Conservation (phyloP, 2,888 invertebrate genomes). For the Parnassius apollo region DNA sequence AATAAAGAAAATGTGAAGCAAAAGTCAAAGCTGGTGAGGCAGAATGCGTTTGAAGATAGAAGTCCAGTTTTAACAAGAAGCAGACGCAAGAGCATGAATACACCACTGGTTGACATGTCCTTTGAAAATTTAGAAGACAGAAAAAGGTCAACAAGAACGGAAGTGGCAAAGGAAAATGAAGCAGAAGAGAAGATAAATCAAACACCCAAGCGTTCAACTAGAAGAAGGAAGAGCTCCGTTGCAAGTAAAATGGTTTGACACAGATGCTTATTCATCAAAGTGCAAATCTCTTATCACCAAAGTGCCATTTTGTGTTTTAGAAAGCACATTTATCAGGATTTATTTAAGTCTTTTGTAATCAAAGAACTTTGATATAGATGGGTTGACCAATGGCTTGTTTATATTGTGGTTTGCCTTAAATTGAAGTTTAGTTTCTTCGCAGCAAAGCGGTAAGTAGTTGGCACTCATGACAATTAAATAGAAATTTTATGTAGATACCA, state of each 20-base stretch:
- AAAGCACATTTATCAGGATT: too few relatives aligned
- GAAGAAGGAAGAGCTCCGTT: conserved; percentile 34
- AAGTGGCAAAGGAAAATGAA: conserved; percentile 40
- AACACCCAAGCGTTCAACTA: conserved; percentile 38
- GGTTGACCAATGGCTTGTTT: too few relatives aligned
- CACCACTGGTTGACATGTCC: conserved; percentile 28
- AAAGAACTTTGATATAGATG: too few relatives aligned
- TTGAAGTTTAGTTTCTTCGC: too few relatives aligned
- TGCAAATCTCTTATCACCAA: not conserved
- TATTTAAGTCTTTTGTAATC: too few relatives aligned
- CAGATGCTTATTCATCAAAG: not conserved
- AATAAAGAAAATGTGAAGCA: conserved; percentile 43
- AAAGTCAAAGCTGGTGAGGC: conserved; percentile 43
- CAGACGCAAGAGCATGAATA: conserved; percentile 47
- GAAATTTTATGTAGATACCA: too few relatives aligned
- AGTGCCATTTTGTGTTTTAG: not conserved
- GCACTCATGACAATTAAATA: too few relatives aligned
- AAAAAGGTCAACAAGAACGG: conserved; percentile 2
- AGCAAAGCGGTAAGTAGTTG: too few relatives aligned
- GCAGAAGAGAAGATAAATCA: conserved; percentile 35
- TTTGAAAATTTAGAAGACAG: conserved; percentile 1
- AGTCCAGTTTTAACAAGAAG: conserved; percentile 53
- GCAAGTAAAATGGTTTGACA: not conserved
- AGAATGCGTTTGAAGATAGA: conserved; percentile 46
- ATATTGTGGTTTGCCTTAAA: too few relatives aligned